phyloP scores from a whole-genome alignment of 2,888 invertebrate species.

The Epinotia nisella region DNA sequence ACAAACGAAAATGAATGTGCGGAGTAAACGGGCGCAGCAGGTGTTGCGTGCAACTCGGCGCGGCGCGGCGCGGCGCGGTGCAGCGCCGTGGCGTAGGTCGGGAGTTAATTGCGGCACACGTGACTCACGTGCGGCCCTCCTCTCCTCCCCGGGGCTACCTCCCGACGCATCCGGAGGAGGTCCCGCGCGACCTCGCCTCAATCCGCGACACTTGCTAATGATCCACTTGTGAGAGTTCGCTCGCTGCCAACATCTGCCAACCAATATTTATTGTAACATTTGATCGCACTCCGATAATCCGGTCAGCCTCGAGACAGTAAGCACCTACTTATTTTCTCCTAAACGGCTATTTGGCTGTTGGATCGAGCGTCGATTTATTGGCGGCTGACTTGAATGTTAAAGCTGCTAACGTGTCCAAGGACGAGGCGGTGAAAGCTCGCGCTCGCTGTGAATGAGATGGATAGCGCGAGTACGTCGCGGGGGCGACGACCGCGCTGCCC shows the following conservation, averaged over 20 bases:
- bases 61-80: constrained; percentile 3
- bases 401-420: neutral
- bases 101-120: constrained; percentile 35
- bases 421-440: constrained; percentile 24
- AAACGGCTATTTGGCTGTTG: constrained; percentile 16
- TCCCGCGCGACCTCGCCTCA: constrained; percentile 6
- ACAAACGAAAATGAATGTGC: neutral
- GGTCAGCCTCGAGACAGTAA: neutral
- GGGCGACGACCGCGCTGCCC: constrained; percentile 26
- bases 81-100: constrained; percentile 37
- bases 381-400: constrained; percentile 15
- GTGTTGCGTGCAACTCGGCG: neutral
- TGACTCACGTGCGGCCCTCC: constrained; percentile 17
- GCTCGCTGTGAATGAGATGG: constrained; percentile 14
- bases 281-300: constrained; percentile 5
- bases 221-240: constrained; percentile 15
- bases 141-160: neutral
- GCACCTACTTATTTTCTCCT: neutral
- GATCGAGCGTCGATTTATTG: neutral
- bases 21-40: neutral
- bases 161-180: neutral
- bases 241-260: constrained; percentile 10
- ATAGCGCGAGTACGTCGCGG: constrained; percentile 5
- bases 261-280: neutral
- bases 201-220: constrained; percentile 30